phyloP scores from a whole-genome alignment of 2,888 invertebrate genomes.

The Dicyrtomina minuta region DNA sequence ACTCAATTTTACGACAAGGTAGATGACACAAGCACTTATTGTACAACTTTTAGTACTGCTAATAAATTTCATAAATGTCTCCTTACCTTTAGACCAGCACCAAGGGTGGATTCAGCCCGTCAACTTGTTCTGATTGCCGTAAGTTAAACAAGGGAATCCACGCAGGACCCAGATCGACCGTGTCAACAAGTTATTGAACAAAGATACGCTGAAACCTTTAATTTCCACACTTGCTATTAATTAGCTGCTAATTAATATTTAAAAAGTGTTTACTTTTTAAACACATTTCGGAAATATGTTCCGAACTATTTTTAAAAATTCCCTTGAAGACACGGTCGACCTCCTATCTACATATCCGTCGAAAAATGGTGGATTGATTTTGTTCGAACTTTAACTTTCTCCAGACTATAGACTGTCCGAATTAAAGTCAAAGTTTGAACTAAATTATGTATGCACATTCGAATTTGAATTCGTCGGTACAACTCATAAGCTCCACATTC shows the following conservation, averaged over 20 bases:
- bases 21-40: no score
- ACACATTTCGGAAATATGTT: background rate
- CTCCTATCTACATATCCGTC: no score
- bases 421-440: no score
- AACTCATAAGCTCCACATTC: no score
- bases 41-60: no score
- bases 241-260: background rate
- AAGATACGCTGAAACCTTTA: constrained; percentile 3
- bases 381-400: no score
- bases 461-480: no score
- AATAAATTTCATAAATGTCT: background rate
- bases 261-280: background rate
- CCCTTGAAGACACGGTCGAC: constrained; percentile 21
- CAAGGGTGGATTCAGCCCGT: background rate
- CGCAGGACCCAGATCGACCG: constrained; percentile 5
- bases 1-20: no score
- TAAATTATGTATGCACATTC: no score
- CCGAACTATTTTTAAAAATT: background rate
- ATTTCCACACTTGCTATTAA: background rate
- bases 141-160: background rate
- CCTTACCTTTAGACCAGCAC: background rate
- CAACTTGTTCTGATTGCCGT: background rate
- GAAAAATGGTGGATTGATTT: no score
- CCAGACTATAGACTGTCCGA: no score
- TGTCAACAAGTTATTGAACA: constrained; percentile 4